Evolutionary conservation across 1,140 invertebrate genomes (phyloP), one percentile per base, ranked within the genome.

Genomic region (Zaprionus capensis): DNA sequence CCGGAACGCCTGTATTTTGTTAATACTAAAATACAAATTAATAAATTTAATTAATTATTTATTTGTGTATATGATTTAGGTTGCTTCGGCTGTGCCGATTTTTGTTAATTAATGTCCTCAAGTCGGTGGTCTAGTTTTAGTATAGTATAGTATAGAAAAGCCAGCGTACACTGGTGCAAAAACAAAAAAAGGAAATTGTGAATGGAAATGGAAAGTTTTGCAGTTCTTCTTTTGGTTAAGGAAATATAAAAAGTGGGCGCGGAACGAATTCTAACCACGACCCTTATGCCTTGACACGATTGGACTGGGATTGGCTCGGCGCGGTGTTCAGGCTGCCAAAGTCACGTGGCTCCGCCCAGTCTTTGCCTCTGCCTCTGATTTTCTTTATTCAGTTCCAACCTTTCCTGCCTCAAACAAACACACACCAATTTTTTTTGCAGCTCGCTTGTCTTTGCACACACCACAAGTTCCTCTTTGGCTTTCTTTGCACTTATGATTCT

Each of bases 341-440:
- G 61, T 56, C 78, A 71, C 65, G 75, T 80, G 81, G 82, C 82
- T 81, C 82, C 82, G 82, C 82, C 82, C 78, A 65, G 69, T 71
- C 76, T 82, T 61, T 58, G 72, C 44, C 51, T 71, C 31, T 34
- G 31, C 9, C 31, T 9, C 9, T 34, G 72, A 44, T 31, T 68
- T 82, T 78, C 78, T 56, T 70, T 78, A 62, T 64, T 49, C 53
- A 64, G 46, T 46, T 68, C 67, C 44, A 74, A 61, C 68, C 65
- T 82, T 86, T 85, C 82, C 82, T 86, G 68, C 38, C 62, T 51
- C 71, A 51, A 59, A 79, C 57, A 67, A 51, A 78, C n/a, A 46
- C 41, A 46, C 24, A 26, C 24, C 24, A 26, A 26, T 46, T 78
- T 85, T 78, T 85, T 83, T 85, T 86, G 70, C 76, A 61, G 64